Conservation (phyloP, 1,140 invertebrate species). For the Gonioctena quinquepunctata region DNA sequence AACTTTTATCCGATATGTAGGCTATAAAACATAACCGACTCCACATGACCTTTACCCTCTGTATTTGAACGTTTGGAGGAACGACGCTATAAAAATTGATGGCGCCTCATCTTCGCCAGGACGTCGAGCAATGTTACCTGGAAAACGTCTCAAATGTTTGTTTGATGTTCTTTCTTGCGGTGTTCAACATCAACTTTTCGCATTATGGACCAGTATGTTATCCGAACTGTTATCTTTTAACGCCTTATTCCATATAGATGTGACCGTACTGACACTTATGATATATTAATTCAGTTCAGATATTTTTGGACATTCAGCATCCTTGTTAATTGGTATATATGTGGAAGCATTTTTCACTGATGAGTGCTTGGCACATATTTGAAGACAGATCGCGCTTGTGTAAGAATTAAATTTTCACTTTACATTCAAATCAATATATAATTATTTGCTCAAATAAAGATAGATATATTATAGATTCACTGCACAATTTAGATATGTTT, state of each 20-base stretch:
- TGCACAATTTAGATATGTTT: too few relatives aligned
- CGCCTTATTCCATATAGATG: neutral
- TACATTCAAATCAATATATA: too few relatives aligned
- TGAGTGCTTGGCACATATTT: too few relatives aligned
- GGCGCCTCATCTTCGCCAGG: slow-evolving; percentile 32
- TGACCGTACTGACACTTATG: neutral
- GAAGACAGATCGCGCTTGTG: too few relatives aligned
- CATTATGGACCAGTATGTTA: neutral
- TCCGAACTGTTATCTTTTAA: neutral
- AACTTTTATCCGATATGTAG: neutral
- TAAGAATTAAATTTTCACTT: too few relatives aligned
- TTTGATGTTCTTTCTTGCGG: slow-evolving; percentile 17
- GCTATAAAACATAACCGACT: neutral
- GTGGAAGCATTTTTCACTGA: too few relatives aligned
- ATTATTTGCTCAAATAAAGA: too few relatives aligned
- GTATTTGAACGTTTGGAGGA: neutral
- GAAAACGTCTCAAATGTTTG: slow-evolving; percentile 29
- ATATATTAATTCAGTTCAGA: too few relatives aligned
- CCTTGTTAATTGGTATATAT: too few relatives aligned
- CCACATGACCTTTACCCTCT: neutral
- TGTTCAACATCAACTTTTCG: slow-evolving; percentile 9
- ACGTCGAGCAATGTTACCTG: slow-evolving; percentile 29
- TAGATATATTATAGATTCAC: too few relatives aligned
- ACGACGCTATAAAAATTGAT: slow-evolving; percentile 43
- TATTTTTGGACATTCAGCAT: too few relatives aligned